These are phyloP conservation scores for Oceanodroma tethys DNA, from an alignment of 2,113 vertebrate genomes.

Conservation along the genomic window DNA sequence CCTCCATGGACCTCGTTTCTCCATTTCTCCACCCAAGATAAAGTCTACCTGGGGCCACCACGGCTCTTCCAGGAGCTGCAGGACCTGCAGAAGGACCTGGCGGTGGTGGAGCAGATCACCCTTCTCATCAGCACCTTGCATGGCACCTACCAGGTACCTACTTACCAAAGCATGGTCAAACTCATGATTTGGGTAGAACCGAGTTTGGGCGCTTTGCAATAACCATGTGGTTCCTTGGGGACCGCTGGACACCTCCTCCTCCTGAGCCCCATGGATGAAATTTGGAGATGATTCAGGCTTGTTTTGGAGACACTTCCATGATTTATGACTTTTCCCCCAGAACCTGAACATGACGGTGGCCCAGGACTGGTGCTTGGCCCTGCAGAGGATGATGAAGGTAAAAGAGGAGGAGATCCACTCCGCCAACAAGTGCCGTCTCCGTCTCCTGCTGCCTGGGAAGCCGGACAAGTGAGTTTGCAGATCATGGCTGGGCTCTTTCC, in stretches of 20 bases:
- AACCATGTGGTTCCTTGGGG: not conserved
- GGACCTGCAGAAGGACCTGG: constrained; percentile 91
- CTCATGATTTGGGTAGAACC: not conserved
- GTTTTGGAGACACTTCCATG: not conserved
- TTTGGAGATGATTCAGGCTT: too few relatives aligned
- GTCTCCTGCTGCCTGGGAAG: constrained; percentile 89
- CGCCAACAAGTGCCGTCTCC: constrained; percentile 92
- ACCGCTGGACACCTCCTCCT: rapidly evolving
- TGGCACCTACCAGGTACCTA: constrained; percentile 88
- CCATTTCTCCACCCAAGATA: constrained; percentile 69
- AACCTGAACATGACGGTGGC: constrained; percentile 94
- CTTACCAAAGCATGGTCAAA: rapidly evolving
- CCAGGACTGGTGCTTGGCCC: constrained; percentile 94
- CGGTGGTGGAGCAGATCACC: constrained; percentile 90
- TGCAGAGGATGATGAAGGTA: constrained; percentile 91
- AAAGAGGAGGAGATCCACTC: constrained; percentile 97
- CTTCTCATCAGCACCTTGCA: constrained; percentile 89
- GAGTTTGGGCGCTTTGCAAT: too few relatives aligned
- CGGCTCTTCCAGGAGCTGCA: constrained; percentile 95
- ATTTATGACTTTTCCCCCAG: constrained; percentile 45
- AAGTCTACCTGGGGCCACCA: constrained; percentile 86
- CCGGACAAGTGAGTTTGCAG: constrained; percentile 86
- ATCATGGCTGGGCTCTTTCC: not conserved
- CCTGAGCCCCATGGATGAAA: not conserved
- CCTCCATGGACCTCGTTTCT: not conserved